phyloP scores from a whole-genome alignment of 2,888 invertebrate species.

The Acleris holmiana region DNA sequence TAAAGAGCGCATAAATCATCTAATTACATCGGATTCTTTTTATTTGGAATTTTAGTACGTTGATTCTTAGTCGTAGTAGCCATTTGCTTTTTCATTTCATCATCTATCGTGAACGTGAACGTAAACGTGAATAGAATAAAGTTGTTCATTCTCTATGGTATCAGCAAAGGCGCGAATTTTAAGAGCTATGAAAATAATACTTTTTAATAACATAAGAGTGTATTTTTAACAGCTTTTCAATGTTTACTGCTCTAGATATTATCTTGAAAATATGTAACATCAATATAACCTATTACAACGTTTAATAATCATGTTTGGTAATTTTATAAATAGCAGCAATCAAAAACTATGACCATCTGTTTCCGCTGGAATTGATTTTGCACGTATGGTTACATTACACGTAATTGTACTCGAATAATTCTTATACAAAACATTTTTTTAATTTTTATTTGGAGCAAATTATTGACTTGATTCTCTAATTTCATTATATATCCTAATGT shows the following conservation, averaged over 20 bases:
- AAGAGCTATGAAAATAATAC: neutral
- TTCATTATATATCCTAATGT: neutral
- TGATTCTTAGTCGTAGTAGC: conserved; percentile 78
- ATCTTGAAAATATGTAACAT: too few species aligned
- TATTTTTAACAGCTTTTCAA: neutral
- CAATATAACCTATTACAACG: too few species aligned
- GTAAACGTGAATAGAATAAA: conserved; percentile 36
- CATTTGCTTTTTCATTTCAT: conserved; percentile 83
- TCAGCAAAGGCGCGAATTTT: conserved; percentile 26
- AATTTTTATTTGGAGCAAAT: too few species aligned
- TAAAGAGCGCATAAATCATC: conserved; percentile 85
- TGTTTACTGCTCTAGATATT: too few species aligned
- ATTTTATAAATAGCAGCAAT: neutral
- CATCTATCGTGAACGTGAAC: conserved; percentile 53
- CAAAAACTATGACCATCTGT: conserved; percentile 11
- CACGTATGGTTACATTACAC: conserved; percentile 27
- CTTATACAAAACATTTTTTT: neutral
- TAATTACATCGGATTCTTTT: conserved; percentile 84
- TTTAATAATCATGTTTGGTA: neutral
- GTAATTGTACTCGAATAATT: neutral
- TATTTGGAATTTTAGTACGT: conserved; percentile 71
- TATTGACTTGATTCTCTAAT: neutral
- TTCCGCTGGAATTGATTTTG: conserved; percentile 26
- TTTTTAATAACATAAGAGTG: neutral
- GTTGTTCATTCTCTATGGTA: conserved; percentile 32